Evolutionary conservation across 2,797 vertebrate species (phyloP), one percentile per base, ranked within the genome.

Genomic region (Acanthurus leucopareius): DNA sequence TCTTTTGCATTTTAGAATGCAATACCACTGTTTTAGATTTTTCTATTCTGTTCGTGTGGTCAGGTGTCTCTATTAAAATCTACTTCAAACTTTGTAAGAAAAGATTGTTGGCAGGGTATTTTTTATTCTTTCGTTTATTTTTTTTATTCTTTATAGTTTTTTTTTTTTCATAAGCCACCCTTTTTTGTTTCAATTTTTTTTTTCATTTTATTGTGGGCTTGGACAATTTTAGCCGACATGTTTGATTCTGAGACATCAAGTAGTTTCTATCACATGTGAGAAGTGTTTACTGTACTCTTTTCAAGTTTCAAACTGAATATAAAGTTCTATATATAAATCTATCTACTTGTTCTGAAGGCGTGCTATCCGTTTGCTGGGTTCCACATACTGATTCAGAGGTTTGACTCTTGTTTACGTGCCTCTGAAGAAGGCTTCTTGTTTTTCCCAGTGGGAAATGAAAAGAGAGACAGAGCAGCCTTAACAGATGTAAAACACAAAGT

Each of bases 231-330:
- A 51, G 94, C 95, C 96, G 92, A 93, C 95, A 93, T 88, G 93
- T 73, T 94, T 96, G 90, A 96, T 94, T 91, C 87, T 96, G 94
- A 97, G 95, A 96, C 94, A 95, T 97, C 95, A 92, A 96, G 96
- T 98, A 97, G 97, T 97, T 99, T 98, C 96, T 97, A 97, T 97
- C 97, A 97, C 96, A 93, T 98, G 97, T 98, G 96, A 96, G 95
- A 97, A 97, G 88, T 99, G 97, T 98, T 98, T 97, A 97, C 96
- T 98, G 97, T 99, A 98, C 96, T 98, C 96, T 97, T 97, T 98
- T 96, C 96, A 97, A 96, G 95, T 96, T 97, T 97, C 95, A 95
- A 97, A 97, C 97, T 98, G 96, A 98, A 98, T 98, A 99, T 98
- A 96, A 96, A 96, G 95, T 3, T 25, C 86, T 92, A 90, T 93